Conservation (phyloP, 2,113 vertebrate species). For the Nanorana parkeri region DNA sequence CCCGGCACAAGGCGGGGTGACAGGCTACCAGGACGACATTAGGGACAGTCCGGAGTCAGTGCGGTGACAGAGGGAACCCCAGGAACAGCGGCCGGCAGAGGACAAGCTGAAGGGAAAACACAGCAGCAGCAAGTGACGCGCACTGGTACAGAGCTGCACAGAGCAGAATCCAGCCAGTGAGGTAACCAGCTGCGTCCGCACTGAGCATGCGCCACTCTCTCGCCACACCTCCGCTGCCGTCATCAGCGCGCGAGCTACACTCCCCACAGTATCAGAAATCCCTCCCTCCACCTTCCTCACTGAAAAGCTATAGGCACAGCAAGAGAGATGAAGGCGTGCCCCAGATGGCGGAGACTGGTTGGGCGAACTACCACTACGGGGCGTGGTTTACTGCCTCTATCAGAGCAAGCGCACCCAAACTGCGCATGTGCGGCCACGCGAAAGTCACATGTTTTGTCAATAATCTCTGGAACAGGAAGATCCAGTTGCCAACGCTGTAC, state of each 20-base stretch:
- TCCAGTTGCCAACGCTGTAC: neutral
- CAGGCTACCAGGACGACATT: neutral
- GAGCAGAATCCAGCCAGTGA: constrained; percentile 2
- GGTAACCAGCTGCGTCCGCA: neutral
- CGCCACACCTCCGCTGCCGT: constrained; percentile 18
- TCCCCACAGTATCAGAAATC: neutral
- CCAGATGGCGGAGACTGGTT: neutral
- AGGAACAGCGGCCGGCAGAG: too few relatives aligned
- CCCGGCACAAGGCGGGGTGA: constrained; percentile 32
- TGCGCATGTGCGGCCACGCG: neutral
- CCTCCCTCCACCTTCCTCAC: neutral
- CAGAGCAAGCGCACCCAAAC: too few relatives aligned
- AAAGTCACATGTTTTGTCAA: neutral
- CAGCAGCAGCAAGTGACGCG: neutral
- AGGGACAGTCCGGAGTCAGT: neutral
- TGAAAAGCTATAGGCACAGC: neutral
- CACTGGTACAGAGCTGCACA: neutral
- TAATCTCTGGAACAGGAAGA: neutral
- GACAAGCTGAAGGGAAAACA: neutral
- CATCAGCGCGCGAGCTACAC: constrained; percentile 29
- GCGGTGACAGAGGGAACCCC: neutral
- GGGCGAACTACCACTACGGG: neutral
- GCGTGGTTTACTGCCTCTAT: neutral
- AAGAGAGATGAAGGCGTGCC: neutral
- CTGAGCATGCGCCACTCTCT: constrained; percentile 16